Evolutionary conservation across 2,113 vertebrate genomes (phyloP), one percentile per base, ranked within the genome.

Genomic region (Beaufortia kweichowensis): DNA sequence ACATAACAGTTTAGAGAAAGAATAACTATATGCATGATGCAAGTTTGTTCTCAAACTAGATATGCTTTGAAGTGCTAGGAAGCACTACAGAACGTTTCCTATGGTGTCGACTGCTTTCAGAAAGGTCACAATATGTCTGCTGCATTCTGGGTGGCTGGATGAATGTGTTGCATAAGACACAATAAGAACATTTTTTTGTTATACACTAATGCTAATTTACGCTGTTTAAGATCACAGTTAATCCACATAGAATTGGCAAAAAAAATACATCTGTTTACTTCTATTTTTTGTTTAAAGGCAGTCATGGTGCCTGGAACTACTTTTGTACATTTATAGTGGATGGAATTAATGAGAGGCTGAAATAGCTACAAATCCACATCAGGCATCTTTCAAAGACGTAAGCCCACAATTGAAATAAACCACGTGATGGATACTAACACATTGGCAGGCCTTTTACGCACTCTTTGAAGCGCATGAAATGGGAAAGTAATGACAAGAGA

Each of bases 151-250:
- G 39, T 74, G 19, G 24, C 46, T 75, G 8, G 50, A n/a, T 15
- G 17, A 11, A 72, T 50, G 29, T 9, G 21, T 66, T 61, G 19
- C 57, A n/a, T 23, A 50, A 57, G 11, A 29, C 10, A 63, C 39
- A 4, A 56, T 24, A 66, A 55, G 78, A 76, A 60, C 48, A 70
- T 10, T 39, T 63, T 33, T 75, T 81, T 77, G 65, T 77, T 75
- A 65, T 76, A 19, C 68, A 84, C 79, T 72, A 81, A 61, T 2
- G 7, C 35, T 59, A 75, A 80, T 84, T 78, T 41, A 67, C 43
- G 14, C 24, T 75, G 67, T 28, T 41, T 57, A 28, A 70, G 31
- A 35, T 62, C 50, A 64, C 39, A 67, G 53, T 48, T 76, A 46
- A 61, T 33, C 35, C 61, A 21, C n/a, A 50, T 10, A 24, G 69